These are phyloP conservation scores for Rhombomys opimus DNA, from an alignment of 2,113 vertebrate genomes.

Conservation along the genomic window DNA sequence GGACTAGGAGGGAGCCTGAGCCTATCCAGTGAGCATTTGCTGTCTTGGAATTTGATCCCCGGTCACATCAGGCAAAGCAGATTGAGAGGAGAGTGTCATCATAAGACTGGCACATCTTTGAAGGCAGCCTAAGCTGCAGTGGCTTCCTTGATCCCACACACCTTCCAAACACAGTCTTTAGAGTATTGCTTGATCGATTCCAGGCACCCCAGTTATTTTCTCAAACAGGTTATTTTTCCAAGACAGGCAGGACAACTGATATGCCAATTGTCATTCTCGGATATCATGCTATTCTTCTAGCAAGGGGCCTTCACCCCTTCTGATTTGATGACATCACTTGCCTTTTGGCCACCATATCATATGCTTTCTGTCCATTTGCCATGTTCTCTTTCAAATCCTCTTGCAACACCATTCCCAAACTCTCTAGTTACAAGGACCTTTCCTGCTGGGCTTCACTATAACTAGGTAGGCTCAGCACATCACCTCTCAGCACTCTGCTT, in stretches of 20 bases:
- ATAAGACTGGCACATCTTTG: accelerated
- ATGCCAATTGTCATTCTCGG: not conserved
- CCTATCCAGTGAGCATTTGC: not conserved
- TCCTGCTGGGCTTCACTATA: no score
- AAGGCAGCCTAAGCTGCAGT: not conserved
- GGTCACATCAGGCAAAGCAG: not conserved
- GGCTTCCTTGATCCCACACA: not conserved
- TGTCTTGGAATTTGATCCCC: not conserved
- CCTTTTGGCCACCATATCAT: not conserved
- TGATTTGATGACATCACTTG: not conserved
- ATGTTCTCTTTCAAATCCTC: not conserved
- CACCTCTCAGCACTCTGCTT: accelerated
- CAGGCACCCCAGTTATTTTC: not conserved
- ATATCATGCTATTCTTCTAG: not conserved
- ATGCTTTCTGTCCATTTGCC: not conserved
- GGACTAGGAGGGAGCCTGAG: not conserved
- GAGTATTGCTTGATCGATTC: not conserved
- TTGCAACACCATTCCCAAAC: not conserved
- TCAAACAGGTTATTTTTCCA: not conserved
- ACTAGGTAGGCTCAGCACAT: not conserved
- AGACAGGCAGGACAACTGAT: not conserved
- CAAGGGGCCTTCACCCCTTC: not conserved
- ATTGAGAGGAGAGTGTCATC: not conserved
- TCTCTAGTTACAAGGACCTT: not conserved
- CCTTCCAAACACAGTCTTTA: not conserved